Base-by-base conservation (phyloP, 1,140 invertebrate genomes). In the Drosophila kepulauana region DNA sequence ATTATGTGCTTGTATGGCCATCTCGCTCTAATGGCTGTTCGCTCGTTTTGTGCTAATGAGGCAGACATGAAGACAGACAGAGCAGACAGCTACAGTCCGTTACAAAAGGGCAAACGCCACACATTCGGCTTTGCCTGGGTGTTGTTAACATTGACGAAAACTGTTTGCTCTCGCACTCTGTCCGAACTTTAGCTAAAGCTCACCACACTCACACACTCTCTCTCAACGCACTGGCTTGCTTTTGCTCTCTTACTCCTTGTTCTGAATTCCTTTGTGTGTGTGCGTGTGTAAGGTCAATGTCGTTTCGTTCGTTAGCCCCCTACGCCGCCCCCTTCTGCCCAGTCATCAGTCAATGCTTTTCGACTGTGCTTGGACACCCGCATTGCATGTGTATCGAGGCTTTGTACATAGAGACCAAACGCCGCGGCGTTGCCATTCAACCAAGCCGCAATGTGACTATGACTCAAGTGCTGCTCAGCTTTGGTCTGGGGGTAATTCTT, bases 251-350 rank as follows among this genome's bases (percentile, higher is more conserved):
- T 48, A 49, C 64, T 67, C 66, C 8, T 46, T 71, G 62, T 43
- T 71, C 58, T 58, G 25, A 16, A 20, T 66, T 41, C 43, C 33
- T 70, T 51, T 69, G 73, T 71, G 66, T 73, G 79, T 80, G 88
- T 91, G 73, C 68, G 63, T 73, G 79, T 80, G 88, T 91, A 91
- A 91, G 88, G 88, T 91, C 88, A 91, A 91, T 91, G 88, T 91
- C 88, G 88, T 81, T 91, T 91, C 75, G 78, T 78, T 61, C 70
- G 65, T 62, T 59, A 38, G 45, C 20, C 69, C 61, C 59, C 35
- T 51, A 41, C 64, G 3, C 52, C 35, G 3, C 28, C 7, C 41
- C 10, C 1, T 3, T 6, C 64, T 54, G 6, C 8, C 25, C 63
- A 20, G 20, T 13, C 62, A 25, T 11, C 45, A 46, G 35, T 38